Evolutionary conservation across 2,888 invertebrate genomes (phyloP).

Genomic region (Epinotia demarniana): DNA sequence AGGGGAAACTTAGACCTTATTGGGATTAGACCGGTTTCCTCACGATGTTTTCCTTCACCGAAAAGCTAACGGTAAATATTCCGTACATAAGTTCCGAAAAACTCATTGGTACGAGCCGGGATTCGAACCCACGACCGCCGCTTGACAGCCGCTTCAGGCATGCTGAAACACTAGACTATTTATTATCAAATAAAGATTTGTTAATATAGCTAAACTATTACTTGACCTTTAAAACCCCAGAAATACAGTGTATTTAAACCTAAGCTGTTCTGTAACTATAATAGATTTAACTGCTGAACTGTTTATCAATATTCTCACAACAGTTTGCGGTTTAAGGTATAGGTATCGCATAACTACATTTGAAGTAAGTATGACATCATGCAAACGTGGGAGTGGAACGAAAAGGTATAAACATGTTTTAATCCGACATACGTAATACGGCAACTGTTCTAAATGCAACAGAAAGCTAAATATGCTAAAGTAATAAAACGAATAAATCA

Average conservation of each 20-base stretch:
- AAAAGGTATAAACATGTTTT: conserved; percentile 23
- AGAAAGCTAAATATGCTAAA: neutral
- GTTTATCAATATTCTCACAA: neutral
- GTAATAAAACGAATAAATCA: neutral
- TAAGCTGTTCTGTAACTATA: neutral
- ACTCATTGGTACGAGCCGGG: too few species aligned
- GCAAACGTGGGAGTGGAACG: conserved; percentile 28
- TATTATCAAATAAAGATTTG: conserved; percentile 6
- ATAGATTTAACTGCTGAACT: neutral
- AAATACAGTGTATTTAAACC: neutral
- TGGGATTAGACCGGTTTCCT: too few species aligned
- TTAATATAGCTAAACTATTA: neutral
- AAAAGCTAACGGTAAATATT: too few species aligned
- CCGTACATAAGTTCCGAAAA: too few species aligned
- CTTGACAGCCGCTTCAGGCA: too few species aligned
- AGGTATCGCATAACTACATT: neutral
- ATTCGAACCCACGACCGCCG: too few species aligned
- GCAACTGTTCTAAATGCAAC: neutral
- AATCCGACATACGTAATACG: conserved; percentile 6
- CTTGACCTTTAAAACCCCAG: conserved; percentile 9
- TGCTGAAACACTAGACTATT: too few species aligned
- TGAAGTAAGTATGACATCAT: conserved; percentile 34
- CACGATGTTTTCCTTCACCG: too few species aligned
- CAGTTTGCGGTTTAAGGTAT: neutral
- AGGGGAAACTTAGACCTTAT: too few species aligned